Conservation (phyloP, 2,888 invertebrate species). For the Oscheius onirici region DNA sequence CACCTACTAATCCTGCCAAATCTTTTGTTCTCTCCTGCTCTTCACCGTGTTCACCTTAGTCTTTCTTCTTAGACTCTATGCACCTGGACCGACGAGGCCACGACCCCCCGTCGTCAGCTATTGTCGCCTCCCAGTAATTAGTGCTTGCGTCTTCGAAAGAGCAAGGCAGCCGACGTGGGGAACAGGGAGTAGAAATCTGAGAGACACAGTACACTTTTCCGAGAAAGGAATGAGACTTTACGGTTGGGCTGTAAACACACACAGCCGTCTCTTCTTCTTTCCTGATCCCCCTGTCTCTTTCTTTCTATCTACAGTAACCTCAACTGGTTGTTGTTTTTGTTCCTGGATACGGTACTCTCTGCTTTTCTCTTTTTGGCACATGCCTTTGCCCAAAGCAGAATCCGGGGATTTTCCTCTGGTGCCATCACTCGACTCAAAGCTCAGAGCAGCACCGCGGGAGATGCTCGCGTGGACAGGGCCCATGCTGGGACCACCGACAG, state of each 20-base stretch:
- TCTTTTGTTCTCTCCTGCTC: constrained; percentile 2
- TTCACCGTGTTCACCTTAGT: constrained; percentile 23
- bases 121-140: constrained; percentile 27
- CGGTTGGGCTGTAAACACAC: constrained; percentile 13
- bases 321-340: constrained; percentile 12
- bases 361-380: not conserved
- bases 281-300: not conserved
- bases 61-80: not conserved
- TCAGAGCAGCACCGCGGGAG: constrained; percentile 12
- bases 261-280: not conserved
- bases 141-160: constrained; percentile 28
- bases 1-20: not conserved
- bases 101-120: constrained; percentile 21
- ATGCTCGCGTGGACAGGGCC: not conserved
- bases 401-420: not conserved
- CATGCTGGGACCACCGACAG: not conserved
- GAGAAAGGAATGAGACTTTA: not conserved
- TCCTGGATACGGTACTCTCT: not conserved
- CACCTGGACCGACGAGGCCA: constrained; percentile 28
- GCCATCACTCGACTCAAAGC: not conserved
- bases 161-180: constrained; percentile 26
- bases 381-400: not conserved
- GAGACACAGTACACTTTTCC: too few species aligned
- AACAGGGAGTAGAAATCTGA: not conserved
- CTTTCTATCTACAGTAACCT: constrained; percentile 12